Base-by-base conservation (phyloP, 1,140 invertebrate species). In the Cyclargus thomasi region DNA sequence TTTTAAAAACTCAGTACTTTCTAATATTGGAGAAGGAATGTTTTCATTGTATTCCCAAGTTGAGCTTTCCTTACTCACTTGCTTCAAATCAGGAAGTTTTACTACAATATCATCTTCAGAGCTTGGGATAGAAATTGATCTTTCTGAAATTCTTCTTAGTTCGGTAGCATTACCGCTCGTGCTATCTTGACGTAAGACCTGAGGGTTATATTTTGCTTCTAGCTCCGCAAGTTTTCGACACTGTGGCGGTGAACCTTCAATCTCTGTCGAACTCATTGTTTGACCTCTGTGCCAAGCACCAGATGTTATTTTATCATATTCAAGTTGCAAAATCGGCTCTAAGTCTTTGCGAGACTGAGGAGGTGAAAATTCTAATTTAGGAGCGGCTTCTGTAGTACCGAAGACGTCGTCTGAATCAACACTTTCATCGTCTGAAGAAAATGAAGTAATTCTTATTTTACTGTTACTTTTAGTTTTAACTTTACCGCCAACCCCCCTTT, bases 211-310 rank as follows among this genome's bases (percentile, higher is more conserved):
- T 70, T 92, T 92, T 62, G 91, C 92, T 82, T 93, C 92, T 47
- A 93, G 76, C 75, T 93, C 90, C 53, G 91, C 86, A 55, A 93
- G 74, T 73, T 93, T 90, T 18, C 93, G 83, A 70, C 93, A 94
- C 70, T 94, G 93, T 1, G 94, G 94, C 0, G 93, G 94, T 2
- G 94, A 94, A 5, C 94, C 94, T 84, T 94, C 94, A 11, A 94
- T 94, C 89, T 94, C 94, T 4, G 94, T 94, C 0, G 94, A 94
- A 67, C 93, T 94, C 94, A 94, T 94, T 4, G 94, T 94, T 80
- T 94, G 94, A 14, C 94, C 93, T 67, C 94, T 85, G 74, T 94
- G 93, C 92, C 92, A 93, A 29, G 92, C 92, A 0, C 92, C 92
- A 1, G 92, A 93, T 5, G 92, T 93, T 47, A 94, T 93, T 73